Percentiles rank a stretch among this genome's conserved stretches.
phyloP scores from a whole-genome alignment of 2,888 invertebrate species.

The Cataglyphis altisquamis region DNA sequence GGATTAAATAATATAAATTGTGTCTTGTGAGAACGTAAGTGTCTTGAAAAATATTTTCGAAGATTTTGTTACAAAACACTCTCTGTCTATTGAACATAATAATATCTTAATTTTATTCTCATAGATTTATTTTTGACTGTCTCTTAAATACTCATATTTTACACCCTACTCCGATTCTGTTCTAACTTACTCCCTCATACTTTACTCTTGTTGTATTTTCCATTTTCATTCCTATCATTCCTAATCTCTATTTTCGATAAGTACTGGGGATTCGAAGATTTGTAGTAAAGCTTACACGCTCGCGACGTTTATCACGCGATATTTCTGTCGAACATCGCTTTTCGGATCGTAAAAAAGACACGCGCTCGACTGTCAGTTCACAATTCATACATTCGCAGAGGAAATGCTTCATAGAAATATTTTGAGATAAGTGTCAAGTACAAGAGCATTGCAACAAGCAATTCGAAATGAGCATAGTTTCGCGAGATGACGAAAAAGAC shows the following conservation, averaged over 20 bases:
- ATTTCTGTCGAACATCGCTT: constrained; percentile 43
- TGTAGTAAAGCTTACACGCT: constrained; percentile 11
- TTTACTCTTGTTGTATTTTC: constrained; percentile 7
- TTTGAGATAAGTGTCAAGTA: constrained; percentile 28
- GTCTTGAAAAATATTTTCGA: constrained; percentile 2
- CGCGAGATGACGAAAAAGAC: constrained; percentile 24
- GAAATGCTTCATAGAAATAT: constrained; percentile 35
- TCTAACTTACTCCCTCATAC: not conserved
- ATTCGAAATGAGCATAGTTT: constrained; percentile 5
- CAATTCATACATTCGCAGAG: constrained; percentile 17
- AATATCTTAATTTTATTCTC: not conserved
- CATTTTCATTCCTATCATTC: not conserved
- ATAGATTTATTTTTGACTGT: not conserved
- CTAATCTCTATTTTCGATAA: constrained; percentile 22
- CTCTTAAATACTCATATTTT: not conserved
- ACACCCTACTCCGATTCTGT: not conserved
- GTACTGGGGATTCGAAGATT: constrained; percentile 6
- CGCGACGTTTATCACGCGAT: constrained; percentile 35
- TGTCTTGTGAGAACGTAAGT: not conserved
- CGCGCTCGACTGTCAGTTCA: constrained; percentile 14
- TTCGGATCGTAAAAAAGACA: constrained; percentile 31
- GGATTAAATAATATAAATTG: constrained; percentile 24
- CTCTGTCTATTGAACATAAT: not conserved
- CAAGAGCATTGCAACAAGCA: constrained; percentile 14
- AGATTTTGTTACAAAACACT: constrained; percentile 19